A percentile compares a stretch with the other conserved stretches of the same genome.
Evolutionary conservation across 2,113 vertebrate genomes (phyloP).

Genomic region (Poecilia latipinna): DNA sequence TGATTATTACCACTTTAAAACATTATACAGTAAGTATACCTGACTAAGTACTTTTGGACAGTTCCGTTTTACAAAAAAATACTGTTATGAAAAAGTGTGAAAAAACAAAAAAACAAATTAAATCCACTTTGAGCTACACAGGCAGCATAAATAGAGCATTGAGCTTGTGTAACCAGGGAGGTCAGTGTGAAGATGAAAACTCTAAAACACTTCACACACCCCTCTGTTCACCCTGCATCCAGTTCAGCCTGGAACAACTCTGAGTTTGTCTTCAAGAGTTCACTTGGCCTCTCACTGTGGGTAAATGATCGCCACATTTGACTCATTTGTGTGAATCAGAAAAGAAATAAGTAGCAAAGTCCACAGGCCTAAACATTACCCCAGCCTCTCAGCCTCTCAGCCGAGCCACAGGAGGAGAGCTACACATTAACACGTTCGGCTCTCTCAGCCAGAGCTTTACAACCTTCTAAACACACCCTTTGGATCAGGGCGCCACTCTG

Average conservation of each 20-base stretch:
- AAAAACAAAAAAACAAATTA: background rate
- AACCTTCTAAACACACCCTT: constrained; percentile 70
- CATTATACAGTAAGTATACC: background rate
- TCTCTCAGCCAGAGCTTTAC: constrained; percentile 67
- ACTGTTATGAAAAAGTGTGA: background rate
- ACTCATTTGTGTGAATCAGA: constrained; percentile 50
- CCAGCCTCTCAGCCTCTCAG: constrained; percentile 20
- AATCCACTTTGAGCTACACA: background rate
- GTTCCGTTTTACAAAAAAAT: background rate
- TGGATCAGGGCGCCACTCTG: constrained; percentile 65
- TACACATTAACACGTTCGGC: constrained; percentile 71
- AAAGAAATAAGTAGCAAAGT: constrained; percentile 68
- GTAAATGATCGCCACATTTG: constrained; percentile 64
- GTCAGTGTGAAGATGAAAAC: background rate
- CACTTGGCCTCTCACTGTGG: constrained; percentile 22
- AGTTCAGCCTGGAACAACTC: background rate
- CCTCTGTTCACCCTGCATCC: background rate
- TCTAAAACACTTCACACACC: background rate
- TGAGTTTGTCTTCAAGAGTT: constrained; percentile 2
- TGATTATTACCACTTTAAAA: background rate
- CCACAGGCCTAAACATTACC: constrained; percentile 59
- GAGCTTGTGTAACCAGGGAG: background rate
- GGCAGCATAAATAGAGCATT: background rate
- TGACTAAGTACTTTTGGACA: background rate
- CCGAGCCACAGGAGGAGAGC: constrained; percentile 39